phyloP scores from a whole-genome alignment of 2,797 vertebrate species.

The Graptemys geographica region DNA sequence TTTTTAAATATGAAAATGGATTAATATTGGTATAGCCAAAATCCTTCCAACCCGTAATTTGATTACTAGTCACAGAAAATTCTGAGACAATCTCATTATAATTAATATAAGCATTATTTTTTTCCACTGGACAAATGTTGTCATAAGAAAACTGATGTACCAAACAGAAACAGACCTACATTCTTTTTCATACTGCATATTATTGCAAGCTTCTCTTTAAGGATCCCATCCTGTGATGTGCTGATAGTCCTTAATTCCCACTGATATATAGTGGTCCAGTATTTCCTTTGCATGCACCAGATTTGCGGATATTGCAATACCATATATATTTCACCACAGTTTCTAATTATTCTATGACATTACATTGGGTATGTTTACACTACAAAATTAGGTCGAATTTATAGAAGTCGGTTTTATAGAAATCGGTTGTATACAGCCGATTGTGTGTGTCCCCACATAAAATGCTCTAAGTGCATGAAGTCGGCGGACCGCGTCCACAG shows the following conservation, averaged over 20 bases:
- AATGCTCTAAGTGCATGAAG: too few relatives aligned
- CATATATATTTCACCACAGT: constrained; percentile 56
- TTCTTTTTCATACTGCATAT: constrained; percentile 28
- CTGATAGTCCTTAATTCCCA: constrained; percentile 64
- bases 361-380: constrained; percentile 12
- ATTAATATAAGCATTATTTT: constrained; percentile 60
- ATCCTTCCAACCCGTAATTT: constrained; percentile 46
- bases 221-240: constrained; percentile 19
- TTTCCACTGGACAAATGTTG: constrained; percentile 51
- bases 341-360: constrained; percentile 57
- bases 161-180: constrained; percentile 34
- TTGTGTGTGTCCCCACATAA: too few relatives aligned
- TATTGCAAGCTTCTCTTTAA: constrained; percentile 45
- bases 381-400: too few relatives aligned
- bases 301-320: constrained; percentile 63
- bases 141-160: constrained; percentile 42
- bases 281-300: constrained; percentile 61
- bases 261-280: constrained; percentile 29
- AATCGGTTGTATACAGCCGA: too few relatives aligned
- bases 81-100: constrained; percentile 38
- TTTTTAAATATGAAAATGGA: constrained; percentile 73
- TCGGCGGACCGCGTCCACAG: too few relatives aligned
- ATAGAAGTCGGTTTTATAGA: too few relatives aligned
- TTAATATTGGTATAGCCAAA: constrained; percentile 54
- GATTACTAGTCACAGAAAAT: constrained; percentile 59